Evolutionary conservation across 2,797 vertebrate genomes (phyloP), one percentile per base, ranked within the genome.

Genomic region (Tragelaphus oryx): DNA sequence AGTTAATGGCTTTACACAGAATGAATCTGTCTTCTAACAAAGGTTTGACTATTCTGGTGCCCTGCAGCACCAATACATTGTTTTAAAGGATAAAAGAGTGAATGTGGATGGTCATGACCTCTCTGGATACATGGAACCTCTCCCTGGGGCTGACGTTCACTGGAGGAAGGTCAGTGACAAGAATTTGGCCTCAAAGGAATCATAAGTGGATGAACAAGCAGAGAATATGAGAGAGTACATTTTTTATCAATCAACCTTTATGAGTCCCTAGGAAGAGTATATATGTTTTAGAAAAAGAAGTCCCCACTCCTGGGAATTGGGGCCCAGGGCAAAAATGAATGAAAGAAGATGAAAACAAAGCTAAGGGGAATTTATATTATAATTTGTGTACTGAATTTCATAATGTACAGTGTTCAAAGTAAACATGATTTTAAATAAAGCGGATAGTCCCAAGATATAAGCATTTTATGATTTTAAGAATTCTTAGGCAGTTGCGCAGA

Each of bases 11-110:
- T 93, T 95, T 65, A 74, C 52, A 96, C 18, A 52, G 96, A 95
- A 57, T 84, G 76, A 93, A 60, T 94, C 90, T 96, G 80, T 88
- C 81, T 89, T 92, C 96, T 96, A 93, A 95, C 96, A 97, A 98
- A 97, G 87, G 65, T 60, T 96, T 93, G 96, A 28, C 87, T 87
- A 17, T 87, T 26, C 54, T 86, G 62, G 71, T 91, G 54, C 83
- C 89, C 88, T 57, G 2, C 91, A 93, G 85, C 62, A 97, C 92
- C 14, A 79, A 83, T 4, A 52, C 74, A 81, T 93, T 83, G 93
- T 93, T 95, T 46, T 26, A 81, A 98, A 97, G 87, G 22, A 0
- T 89, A 91, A 93, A 97, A 26, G 75, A 82, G 87, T 60, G 78
- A 96, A 90, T 83, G 78, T 59, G 93, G 79, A 41, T 95, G n/a